Conservation (phyloP, 2,888 invertebrate genomes). For the Horisme vitalbata region DNA sequence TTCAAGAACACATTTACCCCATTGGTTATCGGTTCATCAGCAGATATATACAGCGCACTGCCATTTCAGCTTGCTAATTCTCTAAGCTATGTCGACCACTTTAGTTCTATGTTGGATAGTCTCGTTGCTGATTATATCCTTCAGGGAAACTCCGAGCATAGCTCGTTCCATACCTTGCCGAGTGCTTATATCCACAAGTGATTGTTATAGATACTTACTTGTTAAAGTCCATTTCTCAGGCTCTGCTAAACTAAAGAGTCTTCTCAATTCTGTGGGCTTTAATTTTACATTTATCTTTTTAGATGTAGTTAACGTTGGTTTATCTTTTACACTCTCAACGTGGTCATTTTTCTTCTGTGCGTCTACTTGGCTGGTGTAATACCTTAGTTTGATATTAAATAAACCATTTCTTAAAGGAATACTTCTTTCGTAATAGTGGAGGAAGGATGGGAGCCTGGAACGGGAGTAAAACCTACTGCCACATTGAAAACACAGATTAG, state of each 20-base stretch:
- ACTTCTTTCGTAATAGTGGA: constrained; percentile 64
- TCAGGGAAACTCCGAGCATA: too few species aligned
- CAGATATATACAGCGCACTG: too few species aligned
- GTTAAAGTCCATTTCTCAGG: constrained; percentile 85
- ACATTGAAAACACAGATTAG: constrained; percentile 63
- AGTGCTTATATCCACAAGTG: too few species aligned
- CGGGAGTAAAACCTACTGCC: constrained; percentile 66
- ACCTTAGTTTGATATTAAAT: constrained; percentile 55
- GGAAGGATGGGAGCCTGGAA: constrained; percentile 54
- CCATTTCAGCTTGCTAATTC: too few species aligned
- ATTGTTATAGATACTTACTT: constrained; percentile 72
- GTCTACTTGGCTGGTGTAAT: constrained; percentile 67
- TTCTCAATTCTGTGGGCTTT: constrained; percentile 79
- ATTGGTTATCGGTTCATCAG: too few species aligned
- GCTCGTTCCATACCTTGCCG: too few species aligned
- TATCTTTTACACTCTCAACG: constrained; percentile 51
- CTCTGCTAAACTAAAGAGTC: constrained; percentile 82
- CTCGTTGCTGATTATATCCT: too few species aligned
- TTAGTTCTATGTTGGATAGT: too few species aligned
- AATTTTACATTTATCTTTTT: constrained; percentile 74
- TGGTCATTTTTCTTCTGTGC: constrained; percentile 60
- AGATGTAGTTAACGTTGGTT: constrained; percentile 48
- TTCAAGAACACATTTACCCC: too few species aligned
- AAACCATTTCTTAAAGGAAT: constrained; percentile 51
- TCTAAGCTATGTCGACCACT: too few species aligned